phyloP scores from a whole-genome alignment of 1,140 invertebrate genomes.

The Rhynchophorus ferrugineus region DNA sequence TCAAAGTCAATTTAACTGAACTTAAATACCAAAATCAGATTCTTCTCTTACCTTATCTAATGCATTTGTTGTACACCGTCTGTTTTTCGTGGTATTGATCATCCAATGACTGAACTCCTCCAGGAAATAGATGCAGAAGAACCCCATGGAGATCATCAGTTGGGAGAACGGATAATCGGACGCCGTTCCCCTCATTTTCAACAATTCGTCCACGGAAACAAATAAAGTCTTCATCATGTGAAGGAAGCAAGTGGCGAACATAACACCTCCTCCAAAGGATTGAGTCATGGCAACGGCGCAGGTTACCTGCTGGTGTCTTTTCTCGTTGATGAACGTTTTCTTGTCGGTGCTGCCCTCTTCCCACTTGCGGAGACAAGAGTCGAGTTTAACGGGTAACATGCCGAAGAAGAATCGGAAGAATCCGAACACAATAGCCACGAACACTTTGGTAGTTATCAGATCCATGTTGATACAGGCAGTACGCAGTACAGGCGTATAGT shows the following conservation, averaged over 20 bases:
- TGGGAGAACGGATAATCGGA: slow-evolving; percentile 45
- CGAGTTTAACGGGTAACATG: slow-evolving; percentile 37
- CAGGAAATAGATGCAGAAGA: slow-evolving; percentile 54
- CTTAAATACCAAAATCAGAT: too few relatives aligned
- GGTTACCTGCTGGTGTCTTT: slow-evolving; percentile 30
- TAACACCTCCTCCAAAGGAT: slow-evolving; percentile 59
- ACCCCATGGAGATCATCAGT: slow-evolving; percentile 50
- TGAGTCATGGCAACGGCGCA: slow-evolving; percentile 40
- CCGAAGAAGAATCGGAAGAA: slow-evolving; percentile 36
- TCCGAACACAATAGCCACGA: slow-evolving; percentile 36
- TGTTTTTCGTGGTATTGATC: slow-evolving; percentile 14
- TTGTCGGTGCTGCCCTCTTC: slow-evolving; percentile 29
- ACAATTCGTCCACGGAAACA: slow-evolving; percentile 33
- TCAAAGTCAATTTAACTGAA: too few relatives aligned
- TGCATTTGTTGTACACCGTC: neutral
- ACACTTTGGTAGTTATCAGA: slow-evolving; percentile 33
- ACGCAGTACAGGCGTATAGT: neutral
- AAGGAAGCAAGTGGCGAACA: slow-evolving; percentile 58
- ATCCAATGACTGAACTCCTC: slow-evolving; percentile 46
- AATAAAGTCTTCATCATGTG: slow-evolving; percentile 58
- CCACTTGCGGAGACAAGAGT: slow-evolving; percentile 30
- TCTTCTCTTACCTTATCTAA: too few relatives aligned
- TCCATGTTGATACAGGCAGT: slow-evolving; percentile 24
- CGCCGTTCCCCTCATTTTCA: slow-evolving; percentile 27
- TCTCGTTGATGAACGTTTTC: slow-evolving; percentile 29